Evolutionary conservation across 2,797 vertebrate species (phyloP), one percentile per base, ranked within the genome.

Genomic region (Spea hammondii): DNA sequence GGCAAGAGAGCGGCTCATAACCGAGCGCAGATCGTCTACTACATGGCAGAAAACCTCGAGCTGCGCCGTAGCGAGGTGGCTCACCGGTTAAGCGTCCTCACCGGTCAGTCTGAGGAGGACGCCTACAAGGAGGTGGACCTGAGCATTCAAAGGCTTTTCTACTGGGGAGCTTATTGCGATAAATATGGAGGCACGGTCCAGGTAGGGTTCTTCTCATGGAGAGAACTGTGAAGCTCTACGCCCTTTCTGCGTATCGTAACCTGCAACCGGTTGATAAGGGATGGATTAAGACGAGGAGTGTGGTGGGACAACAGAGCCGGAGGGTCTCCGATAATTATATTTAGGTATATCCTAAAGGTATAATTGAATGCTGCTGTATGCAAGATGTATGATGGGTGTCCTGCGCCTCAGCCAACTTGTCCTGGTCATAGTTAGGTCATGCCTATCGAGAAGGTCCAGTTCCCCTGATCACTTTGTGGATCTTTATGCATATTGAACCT

Each of bases 111-210:
- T 11, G 1, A 75, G 49, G 86, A 90, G 3, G 77, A 89, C 0
- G 92, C 93, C 0, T 84, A 87, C 13, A 48, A 51, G 4, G 95
- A 96, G 83, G 93, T 95, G 87, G 91, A 94, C 70, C 89, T 93
- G 55, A 94, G 94, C 60, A 44, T 93, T 4, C 83, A 64, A 73
- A 86, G 90, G 76, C 94, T 97, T 68, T 90, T 85, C 76, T 87
- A 90, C 0, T 97, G 95, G 94, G 94, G 92, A 0, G 91, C 91
- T 6, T 91, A 89, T 67, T 92, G 92, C 72, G 94, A 94, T 70
- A 94, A 93, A 86, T 77, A 89, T 7, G 87, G 87, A 12, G 91
- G 94, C 45, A 90, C 86, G 75, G 84, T 89, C 12, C 89, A 89
- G 85, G 96, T 96, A 72, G 92, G 90, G 1, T 11, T 46, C 60